Conservation (phyloP, 1,140 invertebrate genomes). For the Nylanderia fulva region DNA sequence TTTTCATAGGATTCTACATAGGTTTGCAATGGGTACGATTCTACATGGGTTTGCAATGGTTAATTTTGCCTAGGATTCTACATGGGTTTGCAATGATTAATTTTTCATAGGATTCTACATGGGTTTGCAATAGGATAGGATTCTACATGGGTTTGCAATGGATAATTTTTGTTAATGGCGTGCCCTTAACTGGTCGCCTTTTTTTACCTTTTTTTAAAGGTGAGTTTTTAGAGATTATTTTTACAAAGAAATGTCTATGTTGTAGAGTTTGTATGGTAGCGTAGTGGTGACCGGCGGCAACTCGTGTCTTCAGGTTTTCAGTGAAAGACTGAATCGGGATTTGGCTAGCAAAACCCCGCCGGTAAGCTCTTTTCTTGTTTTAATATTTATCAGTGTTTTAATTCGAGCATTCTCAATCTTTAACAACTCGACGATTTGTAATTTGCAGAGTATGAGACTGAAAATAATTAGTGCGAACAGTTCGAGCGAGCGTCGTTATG, state of each 20-base stretch:
- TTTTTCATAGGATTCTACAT: too few relatives aligned
- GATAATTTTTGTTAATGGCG: too few relatives aligned
- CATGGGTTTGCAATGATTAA: too few relatives aligned
- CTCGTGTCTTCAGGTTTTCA: slow-evolving; percentile 92
- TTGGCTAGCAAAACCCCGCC: slow-evolving; percentile 94
- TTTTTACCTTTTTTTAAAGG: too few relatives aligned
- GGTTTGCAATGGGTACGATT: too few relatives aligned
- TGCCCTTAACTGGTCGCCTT: too few relatives aligned
- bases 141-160: too few relatives aligned
- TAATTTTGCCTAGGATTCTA: too few relatives aligned
- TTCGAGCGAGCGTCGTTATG: slow-evolving; percentile 94
- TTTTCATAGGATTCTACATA: too few relatives aligned
- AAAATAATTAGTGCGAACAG: slow-evolving; percentile 95
- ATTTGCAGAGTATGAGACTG: slow-evolving; percentile 91
- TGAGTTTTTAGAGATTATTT: too few relatives aligned
- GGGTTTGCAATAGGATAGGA: too few relatives aligned
- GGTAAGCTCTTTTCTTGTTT: slow-evolving; percentile 80
- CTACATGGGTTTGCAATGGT: too few relatives aligned
- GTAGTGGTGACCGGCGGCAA: slow-evolving; percentile 97
- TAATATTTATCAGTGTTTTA: background rate
- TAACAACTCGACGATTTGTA: background rate
- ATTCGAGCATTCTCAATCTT: background rate
- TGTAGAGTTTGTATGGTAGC: slow-evolving; percentile 91
- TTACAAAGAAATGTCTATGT: background rate
- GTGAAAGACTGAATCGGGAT: slow-evolving; percentile 94